These are phyloP conservation scores for Sparidentex hasta DNA, from an alignment of 2,797 vertebrate species.

Conservation along the genomic window DNA sequence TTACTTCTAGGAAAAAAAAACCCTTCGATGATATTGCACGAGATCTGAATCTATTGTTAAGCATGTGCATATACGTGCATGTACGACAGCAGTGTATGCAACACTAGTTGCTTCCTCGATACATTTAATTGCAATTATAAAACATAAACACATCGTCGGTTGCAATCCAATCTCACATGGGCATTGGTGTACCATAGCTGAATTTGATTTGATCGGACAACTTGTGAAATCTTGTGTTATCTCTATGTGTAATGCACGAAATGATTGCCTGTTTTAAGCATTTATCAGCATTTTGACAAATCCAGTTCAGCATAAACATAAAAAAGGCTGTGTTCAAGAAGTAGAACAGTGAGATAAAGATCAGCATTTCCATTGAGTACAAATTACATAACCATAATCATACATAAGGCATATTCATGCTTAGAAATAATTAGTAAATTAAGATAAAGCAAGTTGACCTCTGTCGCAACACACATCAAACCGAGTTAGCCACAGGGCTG, in stretches of 20 bases:
- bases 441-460: conserved; percentile 49
- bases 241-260: neutral
- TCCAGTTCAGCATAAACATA: neutral
- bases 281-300: neutral
- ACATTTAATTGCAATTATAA: neutral
- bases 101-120: neutral
- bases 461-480: conserved; percentile 49
- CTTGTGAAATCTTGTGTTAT: neutral
- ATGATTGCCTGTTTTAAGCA: neutral
- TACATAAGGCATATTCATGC: neutral
- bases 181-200: neutral
- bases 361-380: neutral
- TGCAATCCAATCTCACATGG: neutral
- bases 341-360: neutral
- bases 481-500: conserved; percentile 34
- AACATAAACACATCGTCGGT: neutral
- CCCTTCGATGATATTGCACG: neutral
- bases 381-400: neutral
- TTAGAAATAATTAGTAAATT: neutral
- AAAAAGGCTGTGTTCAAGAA: neutral
- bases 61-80: neutral
- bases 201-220: neutral
- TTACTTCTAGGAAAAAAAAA: conserved; percentile 9
- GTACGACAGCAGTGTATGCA: neutral
- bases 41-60: neutral